Percentiles rank a stretch among this genome's conserved stretches.
Conservation (phyloP, 2,113 vertebrate genomes). For the Paraplagusia blochii region DNA sequence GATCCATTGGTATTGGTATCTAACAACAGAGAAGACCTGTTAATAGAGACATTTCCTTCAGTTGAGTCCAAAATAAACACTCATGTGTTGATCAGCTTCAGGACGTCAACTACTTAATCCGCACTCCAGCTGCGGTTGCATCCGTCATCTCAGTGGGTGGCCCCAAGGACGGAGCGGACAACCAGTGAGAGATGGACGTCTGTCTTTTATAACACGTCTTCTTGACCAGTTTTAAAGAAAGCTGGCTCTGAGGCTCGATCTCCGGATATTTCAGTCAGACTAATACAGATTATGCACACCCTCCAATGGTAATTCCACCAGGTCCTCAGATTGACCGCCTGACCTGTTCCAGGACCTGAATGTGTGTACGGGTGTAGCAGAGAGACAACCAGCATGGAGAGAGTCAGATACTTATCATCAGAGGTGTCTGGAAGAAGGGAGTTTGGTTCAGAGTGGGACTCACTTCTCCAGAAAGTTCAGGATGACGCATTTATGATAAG, state of each 20-base stretch:
- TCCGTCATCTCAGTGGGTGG: slow-evolving; percentile 17
- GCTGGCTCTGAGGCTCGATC: no score
- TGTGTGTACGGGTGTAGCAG: slow-evolving; percentile 19
- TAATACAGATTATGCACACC: slow-evolving; percentile 15
- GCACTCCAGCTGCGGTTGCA: not conserved
- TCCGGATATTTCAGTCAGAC: not conserved
- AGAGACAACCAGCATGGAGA: slow-evolving; percentile 14
- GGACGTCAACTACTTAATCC: slow-evolving; percentile 1
- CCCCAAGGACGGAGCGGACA: not conserved
- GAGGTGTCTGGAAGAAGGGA: slow-evolving; percentile 16
- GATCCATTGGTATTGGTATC: no score
- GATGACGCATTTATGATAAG: not conserved
- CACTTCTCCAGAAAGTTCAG: not conserved
- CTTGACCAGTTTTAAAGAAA: no score
- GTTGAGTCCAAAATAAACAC: slow-evolving; percentile 39
- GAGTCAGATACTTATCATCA: slow-evolving; percentile 36
- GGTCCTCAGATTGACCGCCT: slow-evolving; percentile 25
- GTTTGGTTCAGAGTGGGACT: not conserved
- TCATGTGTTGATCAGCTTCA: slow-evolving; percentile 1
- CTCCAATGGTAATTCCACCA: slow-evolving; percentile 17
- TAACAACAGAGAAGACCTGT: slow-evolving; percentile 16
- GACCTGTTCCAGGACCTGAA: slow-evolving; percentile 22
- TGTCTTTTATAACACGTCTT: not conserved
- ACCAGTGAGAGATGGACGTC: not conserved
- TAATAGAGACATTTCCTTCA: slow-evolving; percentile 34